Base-by-base conservation (phyloP, 2,797 vertebrate genomes). In the Crenuchus spilurus region DNA sequence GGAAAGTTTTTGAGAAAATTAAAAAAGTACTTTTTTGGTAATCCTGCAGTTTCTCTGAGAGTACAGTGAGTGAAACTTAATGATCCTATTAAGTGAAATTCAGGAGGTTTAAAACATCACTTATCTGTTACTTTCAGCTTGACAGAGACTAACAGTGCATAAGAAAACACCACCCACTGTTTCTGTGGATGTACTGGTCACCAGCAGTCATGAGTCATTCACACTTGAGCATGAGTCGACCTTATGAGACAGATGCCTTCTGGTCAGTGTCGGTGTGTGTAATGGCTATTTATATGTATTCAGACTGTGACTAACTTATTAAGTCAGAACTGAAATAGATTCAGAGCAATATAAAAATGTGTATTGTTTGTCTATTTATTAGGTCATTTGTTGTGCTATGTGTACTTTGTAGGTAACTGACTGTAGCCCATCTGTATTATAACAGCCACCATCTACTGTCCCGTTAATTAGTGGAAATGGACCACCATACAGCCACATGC, bases 41-140 rank as follows among this genome's bases (percentile, higher is more conserved):
- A 37, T 4, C 35, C 4, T 37, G 35, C 10, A 37, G 35, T 37
- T 37, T 37, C 35, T 51, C 48, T 4, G 5, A 2, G n/a, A 83
- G 86, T 86, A 69, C 87, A 83, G 74, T 84, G 42, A 76, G 75
- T 87, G 78, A 73, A 78, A 82, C 72, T 72, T 66, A 74, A 77
- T 57, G 70, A 76, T 82, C 63, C 71, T 79, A 48, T 83, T 82
- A 30, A 16, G 41, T 44, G 52, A 44, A 52, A 48, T 22, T 22
- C 22, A 57, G 8, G 75, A 72, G 81, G 63, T 51, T 55, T 1
- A 18, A 31, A 51, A 67, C 20, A 31, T 26, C 41, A 28, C 51
- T 2, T 82, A 72, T 74, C 28, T 62, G 62, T 39, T 31, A 74
- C 72, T 52, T 74, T 79, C 41, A 55, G 57, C 61, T 78, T 74